Evolutionary conservation across 2,113 vertebrate species (phyloP), one percentile per base, ranked within the genome.

Genomic region (Myiagra hebetior): DNA sequence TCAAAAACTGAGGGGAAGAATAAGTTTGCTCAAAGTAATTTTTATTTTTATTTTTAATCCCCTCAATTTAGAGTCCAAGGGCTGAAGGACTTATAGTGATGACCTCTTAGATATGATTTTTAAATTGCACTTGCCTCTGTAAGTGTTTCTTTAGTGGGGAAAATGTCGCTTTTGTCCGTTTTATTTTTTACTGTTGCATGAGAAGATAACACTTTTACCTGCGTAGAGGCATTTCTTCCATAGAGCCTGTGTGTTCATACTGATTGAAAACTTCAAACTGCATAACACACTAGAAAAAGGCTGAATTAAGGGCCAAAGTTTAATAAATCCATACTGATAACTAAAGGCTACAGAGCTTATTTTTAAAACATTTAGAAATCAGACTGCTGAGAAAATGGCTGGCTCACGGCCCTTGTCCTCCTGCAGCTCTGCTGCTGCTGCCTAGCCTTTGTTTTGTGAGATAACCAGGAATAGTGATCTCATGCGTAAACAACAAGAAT

Each of bases 1-100:
- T 98, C 98, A 98, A 99, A 98, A 99, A 98, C 97, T 96, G 98
- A 99, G 98, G 98, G 97, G 98, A 98, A 98, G 98, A 98, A 98
- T 98, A 97, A 98, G 98, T 98, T 97, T 95, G 97, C 82, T 98
- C 95, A 97, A 98, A 97, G 96, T 97, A 97, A 98, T 98, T 98
- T 98, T 98, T 98, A 98, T 98, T 98, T 98, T 96, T 98, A 89
- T 96, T 94, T 99, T 98, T 98, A 98, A 98, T 99, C 98, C 98
- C 99, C 99, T 98, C 99, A 98, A 98, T 99, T 99, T 99, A 99
- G 99, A 99, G 99, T 99, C 99, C 98, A 98, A 99, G 99, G 99
- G 99, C 98, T 98, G 98, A 99, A 98, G 99, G 99, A 99, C 99
- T 99, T 98, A 98, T 98, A 98, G 97, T 97, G 97, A 99, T 99